phyloP scores from a whole-genome alignment of 2,113 vertebrate species.

The Poecile atricapillus region DNA sequence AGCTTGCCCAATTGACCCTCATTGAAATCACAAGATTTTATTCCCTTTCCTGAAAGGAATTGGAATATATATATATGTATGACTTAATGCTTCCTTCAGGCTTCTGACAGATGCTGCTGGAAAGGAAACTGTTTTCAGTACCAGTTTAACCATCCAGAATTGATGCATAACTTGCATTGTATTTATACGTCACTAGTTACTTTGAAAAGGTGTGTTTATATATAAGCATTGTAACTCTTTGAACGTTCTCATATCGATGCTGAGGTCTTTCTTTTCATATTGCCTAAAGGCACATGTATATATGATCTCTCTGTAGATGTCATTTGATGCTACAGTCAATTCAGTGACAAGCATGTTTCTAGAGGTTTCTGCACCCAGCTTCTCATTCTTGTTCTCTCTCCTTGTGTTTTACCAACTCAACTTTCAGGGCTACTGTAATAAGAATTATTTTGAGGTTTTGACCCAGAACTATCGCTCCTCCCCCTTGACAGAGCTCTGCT shows the following conservation, averaged over 20 bases:
- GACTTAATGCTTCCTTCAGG: not conserved
- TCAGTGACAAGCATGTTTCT: not conserved
- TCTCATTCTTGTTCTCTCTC: not conserved
- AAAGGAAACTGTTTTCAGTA: not conserved
- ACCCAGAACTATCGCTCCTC: not conserved
- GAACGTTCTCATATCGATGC: not conserved
- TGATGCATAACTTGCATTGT: not conserved
- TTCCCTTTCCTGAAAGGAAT: not conserved
- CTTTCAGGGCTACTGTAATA: not conserved
- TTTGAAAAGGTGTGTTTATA: not conserved
- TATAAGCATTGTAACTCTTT: not conserved
- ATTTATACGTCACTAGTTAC: not conserved
- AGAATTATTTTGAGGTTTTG: not conserved
- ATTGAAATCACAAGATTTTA: not conserved
- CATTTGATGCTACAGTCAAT: not conserved
- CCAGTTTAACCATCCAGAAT: not conserved
- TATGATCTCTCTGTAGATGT: not conserved
- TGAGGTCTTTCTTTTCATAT: not conserved
- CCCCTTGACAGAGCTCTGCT: not conserved
- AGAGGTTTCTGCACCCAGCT: not conserved
- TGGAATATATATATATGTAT: fast-evolving
- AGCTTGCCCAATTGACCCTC: not conserved
- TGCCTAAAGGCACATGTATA: not conserved
- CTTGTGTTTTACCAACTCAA: not conserved
- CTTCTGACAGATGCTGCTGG: not conserved